These are phyloP conservation scores for Thalassarche chlororhynchos DNA, from an alignment of 2,113 vertebrate species.

Conservation along the genomic window DNA sequence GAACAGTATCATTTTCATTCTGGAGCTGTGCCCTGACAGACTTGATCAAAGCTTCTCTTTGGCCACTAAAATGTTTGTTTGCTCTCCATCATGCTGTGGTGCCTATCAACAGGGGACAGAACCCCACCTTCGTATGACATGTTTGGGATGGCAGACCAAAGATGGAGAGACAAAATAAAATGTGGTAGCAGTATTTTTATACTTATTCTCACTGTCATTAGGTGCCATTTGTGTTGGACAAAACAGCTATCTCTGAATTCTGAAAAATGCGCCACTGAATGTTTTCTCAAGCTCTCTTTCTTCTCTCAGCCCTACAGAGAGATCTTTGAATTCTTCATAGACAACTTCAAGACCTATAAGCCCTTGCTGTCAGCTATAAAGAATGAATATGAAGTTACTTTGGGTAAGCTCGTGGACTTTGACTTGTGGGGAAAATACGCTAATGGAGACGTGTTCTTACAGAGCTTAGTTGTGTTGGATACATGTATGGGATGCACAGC, in stretches of 20 bases:
- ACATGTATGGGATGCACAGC: not conserved
- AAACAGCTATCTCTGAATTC: not conserved
- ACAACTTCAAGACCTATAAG: conserved; percentile 86
- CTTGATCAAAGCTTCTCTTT: not conserved
- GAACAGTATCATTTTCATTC: not conserved
- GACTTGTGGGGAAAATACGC: not conserved
- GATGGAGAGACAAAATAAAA: not conserved
- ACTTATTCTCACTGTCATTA: not conserved
- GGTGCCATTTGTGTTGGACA: not conserved
- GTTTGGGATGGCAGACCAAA: not conserved
- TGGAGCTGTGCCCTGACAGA: not conserved
- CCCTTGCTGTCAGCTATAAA: conserved; percentile 85
- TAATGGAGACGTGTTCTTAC: not conserved
- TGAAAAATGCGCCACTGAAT: not conserved
- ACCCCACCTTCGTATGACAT: not conserved
- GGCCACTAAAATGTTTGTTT: not conserved
- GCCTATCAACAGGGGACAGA: not conserved
- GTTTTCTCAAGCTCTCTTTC: not conserved
- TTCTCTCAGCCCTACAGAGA: conserved; percentile 80
- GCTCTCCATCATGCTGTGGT: not conserved
- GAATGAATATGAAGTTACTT: conserved; percentile 85
- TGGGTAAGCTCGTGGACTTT: conserved; percentile 73
- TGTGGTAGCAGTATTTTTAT: not conserved
- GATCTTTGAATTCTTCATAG: conserved; percentile 84
- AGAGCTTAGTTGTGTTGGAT: not conserved